Conservation (phyloP, 2,113 vertebrate species). For the Stegostoma tigrinum region DNA sequence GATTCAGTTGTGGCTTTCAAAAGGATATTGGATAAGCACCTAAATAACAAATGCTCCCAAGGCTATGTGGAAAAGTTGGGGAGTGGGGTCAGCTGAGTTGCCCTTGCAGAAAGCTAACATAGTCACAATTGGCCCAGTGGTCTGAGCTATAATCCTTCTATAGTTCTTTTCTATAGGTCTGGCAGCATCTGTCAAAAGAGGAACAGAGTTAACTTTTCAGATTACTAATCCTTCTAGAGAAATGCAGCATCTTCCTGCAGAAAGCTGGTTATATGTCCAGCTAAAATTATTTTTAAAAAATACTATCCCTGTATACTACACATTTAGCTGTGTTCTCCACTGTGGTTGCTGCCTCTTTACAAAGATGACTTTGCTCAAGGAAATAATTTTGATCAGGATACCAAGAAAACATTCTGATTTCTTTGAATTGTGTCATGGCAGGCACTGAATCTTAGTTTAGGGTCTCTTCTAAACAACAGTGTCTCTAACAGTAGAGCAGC, state of each 20-base stretch:
- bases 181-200: neutral
- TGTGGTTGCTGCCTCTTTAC: neutral
- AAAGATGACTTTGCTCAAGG: neutral
- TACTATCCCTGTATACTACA: neutral
- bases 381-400: neutral
- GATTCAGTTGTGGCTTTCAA: too few relatives aligned
- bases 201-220: too few relatives aligned
- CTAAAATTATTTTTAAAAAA: neutral
- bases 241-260: neutral
- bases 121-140: too few relatives aligned
- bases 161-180: neutral
- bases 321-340: neutral
- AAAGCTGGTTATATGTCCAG: neutral
- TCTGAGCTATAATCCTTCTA: neutral
- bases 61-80: neutral
- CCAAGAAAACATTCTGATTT: neutral
- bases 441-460: neutral
- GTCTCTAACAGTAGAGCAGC: neutral
- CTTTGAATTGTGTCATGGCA: neutral
- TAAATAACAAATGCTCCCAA: neutral
- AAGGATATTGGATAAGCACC: neutral
- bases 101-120: neutral
- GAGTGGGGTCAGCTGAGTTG: neutral
- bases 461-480: neutral
- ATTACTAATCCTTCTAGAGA: too few relatives aligned